A percentile compares a stretch with the other conserved stretches of the same genome.
Conservation (phyloP, 2,113 vertebrate species). For the Cichladusa arquata region DNA sequence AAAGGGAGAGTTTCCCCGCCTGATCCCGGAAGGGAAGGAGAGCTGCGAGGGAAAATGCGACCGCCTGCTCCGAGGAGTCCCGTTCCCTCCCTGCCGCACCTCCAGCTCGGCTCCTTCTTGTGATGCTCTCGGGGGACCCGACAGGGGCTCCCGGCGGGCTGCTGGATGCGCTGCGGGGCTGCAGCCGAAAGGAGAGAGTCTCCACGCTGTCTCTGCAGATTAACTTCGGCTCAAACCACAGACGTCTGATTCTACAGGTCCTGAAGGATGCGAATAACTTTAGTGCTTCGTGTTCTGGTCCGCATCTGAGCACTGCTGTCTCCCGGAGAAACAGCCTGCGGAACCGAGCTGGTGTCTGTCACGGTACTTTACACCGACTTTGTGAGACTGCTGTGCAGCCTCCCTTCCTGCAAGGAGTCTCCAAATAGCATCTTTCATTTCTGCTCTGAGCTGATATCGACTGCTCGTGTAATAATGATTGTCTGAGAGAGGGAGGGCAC, state of each 20-base stretch:
- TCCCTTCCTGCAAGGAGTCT: not conserved
- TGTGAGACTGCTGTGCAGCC: not conserved
- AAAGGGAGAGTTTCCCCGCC: slow-evolving; percentile 16
- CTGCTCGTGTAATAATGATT: not conserved
- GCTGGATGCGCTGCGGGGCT: not conserved
- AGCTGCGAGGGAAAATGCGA: not conserved
- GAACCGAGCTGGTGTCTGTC: not conserved
- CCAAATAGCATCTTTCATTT: not conserved
- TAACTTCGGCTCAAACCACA: not conserved
- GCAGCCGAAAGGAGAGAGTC: not conserved
- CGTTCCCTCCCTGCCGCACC: not conserved
- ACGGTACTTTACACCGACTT: not conserved
- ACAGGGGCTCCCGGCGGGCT: not conserved
- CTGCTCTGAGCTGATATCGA: not conserved
- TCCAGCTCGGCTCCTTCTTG: not conserved
- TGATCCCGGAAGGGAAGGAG: not conserved
- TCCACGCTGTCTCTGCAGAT: not conserved
- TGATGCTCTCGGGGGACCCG: not conserved
- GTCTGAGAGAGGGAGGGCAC: not conserved
- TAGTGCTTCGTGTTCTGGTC: not conserved
- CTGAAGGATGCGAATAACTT: not conserved
- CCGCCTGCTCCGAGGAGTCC: not conserved
- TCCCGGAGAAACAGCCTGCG: not conserved
- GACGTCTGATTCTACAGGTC: not conserved
- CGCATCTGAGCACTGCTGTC: not conserved